Base-by-base conservation (phyloP, 2,888 invertebrate genomes). In the Pterostichus niger region DNA sequence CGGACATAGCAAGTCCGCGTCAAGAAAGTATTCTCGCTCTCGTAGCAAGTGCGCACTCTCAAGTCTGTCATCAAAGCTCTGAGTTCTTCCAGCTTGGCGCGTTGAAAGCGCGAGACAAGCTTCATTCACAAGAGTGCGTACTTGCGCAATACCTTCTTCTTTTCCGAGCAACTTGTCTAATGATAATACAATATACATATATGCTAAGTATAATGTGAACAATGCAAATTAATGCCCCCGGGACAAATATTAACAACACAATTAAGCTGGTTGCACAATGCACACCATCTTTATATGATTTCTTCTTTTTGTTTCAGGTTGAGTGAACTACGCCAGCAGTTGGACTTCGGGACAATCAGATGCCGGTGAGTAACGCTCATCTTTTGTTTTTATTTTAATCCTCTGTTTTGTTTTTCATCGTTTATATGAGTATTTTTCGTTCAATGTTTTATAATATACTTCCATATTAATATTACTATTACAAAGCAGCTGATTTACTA, bases 161-260 rank as follows among this genome's bases (percentile, higher is more conserved):
- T 64, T 73, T 46, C 17, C 68, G 35, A 73, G 15, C 46, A 73
- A 46, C 73, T 31, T 46, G 73, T 71, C 54, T 77, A 77, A 35
- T 78, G 59, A 78, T 78, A 78, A 61, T 78, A 78, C 61, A 56
- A 76, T 61, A 44, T 54, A 81, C 54, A 44, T 56, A 86, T 86
- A 85, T 86, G 85, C 85, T 86, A 86, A 86, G 86, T 84, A 86
- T 86, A 86, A 86, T 86, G 85, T 86, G 85, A 85, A 86, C 86
- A 86, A 86, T 86, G 86, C 84, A 84, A 85, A 84, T 86, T 85
- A 75, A 85, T 84, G 79, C 83, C 86, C 83, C 77, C 52, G 85
- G 86, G 81, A 84, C 84, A 85, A 85, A 86, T 86, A 86, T 86
- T 87, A 87, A 86, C 86, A 86, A 86, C 85, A 86, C 83, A 77